A percentile compares a stretch with the other conserved stretches of the same genome.
Evolutionary conservation across 2,797 vertebrate species (phyloP).

Genomic region (Mormyrus hasselquistii): DNA sequence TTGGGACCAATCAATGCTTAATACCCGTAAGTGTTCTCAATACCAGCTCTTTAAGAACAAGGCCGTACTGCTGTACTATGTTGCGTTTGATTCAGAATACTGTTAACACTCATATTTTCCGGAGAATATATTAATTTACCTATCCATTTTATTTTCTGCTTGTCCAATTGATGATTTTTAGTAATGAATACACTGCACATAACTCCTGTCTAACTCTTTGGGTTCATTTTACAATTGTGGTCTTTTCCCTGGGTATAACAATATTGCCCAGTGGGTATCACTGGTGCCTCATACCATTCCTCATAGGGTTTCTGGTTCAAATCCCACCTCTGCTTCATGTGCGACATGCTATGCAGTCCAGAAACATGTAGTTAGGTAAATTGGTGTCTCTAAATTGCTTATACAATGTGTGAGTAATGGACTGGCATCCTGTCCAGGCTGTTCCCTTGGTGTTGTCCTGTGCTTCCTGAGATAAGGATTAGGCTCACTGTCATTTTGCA

Average conservation of each 20-base stretch:
- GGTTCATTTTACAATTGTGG: neutral
- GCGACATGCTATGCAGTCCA: neutral
- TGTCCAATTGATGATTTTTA: neutral
- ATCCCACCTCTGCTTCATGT: neutral
- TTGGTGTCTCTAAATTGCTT: neutral
- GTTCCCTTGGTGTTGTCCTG: neutral
- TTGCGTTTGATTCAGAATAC: neutral
- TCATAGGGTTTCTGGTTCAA: neutral
- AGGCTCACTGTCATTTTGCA: neutral
- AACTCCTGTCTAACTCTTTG: neutral
- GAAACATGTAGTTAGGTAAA: neutral
- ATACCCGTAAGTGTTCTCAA: constrained; percentile 15
- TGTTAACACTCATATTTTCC: neutral
- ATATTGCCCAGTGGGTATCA: neutral
- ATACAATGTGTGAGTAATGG: neutral
- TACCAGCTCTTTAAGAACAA: constrained; percentile 4
- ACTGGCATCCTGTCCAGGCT: neutral
- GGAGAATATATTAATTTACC: constrained; percentile 11
- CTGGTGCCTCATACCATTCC: neutral
- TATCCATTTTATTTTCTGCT: neutral
- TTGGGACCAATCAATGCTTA: constrained; percentile 18
- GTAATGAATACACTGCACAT: neutral
- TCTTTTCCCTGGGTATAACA: neutral
- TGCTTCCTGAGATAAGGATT: neutral
- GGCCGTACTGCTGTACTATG: neutral